These are phyloP conservation scores for Xanthorhoe spadicearia DNA, from an alignment of 2,888 invertebrate genomes.

Conservation along the genomic window DNA sequence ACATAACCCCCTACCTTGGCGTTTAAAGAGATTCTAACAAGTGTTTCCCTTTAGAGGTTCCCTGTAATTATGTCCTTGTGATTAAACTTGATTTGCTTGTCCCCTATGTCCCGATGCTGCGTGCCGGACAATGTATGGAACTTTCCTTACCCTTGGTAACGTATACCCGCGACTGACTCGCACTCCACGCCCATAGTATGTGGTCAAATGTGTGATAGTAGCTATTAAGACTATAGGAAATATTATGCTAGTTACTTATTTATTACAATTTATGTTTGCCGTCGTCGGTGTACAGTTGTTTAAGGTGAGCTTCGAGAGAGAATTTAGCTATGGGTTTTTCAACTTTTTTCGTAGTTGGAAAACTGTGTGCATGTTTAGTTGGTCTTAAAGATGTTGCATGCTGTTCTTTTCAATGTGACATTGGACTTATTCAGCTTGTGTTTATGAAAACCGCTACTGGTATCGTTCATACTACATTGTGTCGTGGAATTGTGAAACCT, in stretches of 20 bases:
- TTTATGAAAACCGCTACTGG: conserved; percentile 18
- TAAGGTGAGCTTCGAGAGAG: conserved; percentile 89
- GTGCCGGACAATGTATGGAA: conserved; percentile 63
- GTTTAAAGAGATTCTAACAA: conserved; percentile 67
- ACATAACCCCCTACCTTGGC: conserved; percentile 82
- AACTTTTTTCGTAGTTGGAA: conserved; percentile 11
- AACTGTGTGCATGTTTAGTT: conserved; percentile 39
- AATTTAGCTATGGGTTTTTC: conserved; percentile 23
- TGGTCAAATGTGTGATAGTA: conserved; percentile 99
- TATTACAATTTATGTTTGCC: conserved; percentile 99
- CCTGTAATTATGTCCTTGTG: conserved; percentile 57
- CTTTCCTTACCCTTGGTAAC: conserved; percentile 52
- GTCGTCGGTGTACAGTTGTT: conserved; percentile 99
- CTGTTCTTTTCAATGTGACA: conserved; percentile 2
- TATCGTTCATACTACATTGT: conserved; percentile 23
- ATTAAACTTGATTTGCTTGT: conserved; percentile 80
- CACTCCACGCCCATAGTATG: conserved; percentile 89
- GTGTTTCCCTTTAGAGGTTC: conserved; percentile 43
- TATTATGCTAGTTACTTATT: conserved; percentile 99
- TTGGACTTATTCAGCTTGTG: conserved; percentile 19
- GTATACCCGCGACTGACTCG: conserved; percentile 62
- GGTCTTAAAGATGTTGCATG: conserved; percentile 28
- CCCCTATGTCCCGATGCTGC: conserved; percentile 79
- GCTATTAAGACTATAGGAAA: conserved; percentile 99
- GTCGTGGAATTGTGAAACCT: conserved; percentile 6